A percentile compares a stretch with the other conserved stretches of the same genome.
These are phyloP conservation scores for Gymnoscopelus braueri DNA, from an alignment of 2,797 vertebrate genomes.

Conservation along the genomic window DNA sequence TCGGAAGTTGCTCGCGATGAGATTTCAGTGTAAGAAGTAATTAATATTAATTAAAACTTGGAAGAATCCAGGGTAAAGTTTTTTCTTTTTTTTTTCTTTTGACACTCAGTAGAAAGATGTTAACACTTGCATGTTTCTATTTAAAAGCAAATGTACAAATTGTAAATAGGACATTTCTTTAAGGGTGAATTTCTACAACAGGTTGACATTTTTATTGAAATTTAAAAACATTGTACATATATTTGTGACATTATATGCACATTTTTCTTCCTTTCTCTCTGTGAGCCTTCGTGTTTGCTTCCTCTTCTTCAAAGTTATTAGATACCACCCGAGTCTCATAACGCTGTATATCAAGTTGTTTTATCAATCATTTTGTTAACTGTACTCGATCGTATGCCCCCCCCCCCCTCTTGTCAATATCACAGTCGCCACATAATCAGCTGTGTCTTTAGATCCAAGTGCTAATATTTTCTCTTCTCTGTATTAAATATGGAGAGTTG, in stretches of 20 bases:
- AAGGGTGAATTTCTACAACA: conserved; percentile 85
- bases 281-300: conserved; percentile 55
- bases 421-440: conserved; percentile 69
- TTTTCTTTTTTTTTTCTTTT: conserved; percentile 49
- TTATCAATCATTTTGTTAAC: conserved; percentile 63
- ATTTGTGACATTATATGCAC: conserved; percentile 82
- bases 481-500: conserved; percentile 75
- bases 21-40: conserved; percentile 79
- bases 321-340: conserved; percentile 66
- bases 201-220: conserved; percentile 85
- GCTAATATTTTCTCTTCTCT: conserved; percentile 76
- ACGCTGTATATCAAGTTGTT: conserved; percentile 73
- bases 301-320: conserved; percentile 63
- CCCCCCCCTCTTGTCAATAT: conserved; percentile 62
- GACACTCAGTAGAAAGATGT: conserved; percentile 76
- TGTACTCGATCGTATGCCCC: conserved; percentile 61
- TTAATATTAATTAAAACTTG: conserved; percentile 80
- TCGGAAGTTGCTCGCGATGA: conserved; percentile 67
- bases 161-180: conserved; percentile 86
- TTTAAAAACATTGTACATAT: conserved; percentile 84
- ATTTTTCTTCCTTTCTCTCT: conserved; percentile 55
- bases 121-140: conserved; percentile 88
- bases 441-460: conserved; percentile 73
- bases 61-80: conserved; percentile 83
- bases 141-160: conserved; percentile 86